Evolutionary conservation across 1,140 invertebrate species (phyloP).

Genomic region (Drosophila tristis): DNA sequence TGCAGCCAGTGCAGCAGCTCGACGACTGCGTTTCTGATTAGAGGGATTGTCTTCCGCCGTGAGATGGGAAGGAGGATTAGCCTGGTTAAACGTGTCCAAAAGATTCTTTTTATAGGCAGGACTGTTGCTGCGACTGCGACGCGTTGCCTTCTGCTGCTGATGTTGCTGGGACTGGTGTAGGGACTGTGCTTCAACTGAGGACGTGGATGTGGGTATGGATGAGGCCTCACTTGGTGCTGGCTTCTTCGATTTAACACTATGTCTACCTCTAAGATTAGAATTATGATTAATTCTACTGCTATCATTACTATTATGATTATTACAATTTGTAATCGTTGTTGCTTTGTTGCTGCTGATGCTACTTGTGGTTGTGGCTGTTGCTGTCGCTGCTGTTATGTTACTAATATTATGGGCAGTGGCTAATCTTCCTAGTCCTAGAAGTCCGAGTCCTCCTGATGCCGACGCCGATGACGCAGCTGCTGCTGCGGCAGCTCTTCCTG

Average conservation of each 20-base stretch:
- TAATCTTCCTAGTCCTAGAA: conserved; percentile 16
- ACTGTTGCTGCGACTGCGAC: conserved; percentile 57
- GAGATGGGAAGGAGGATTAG: background rate
- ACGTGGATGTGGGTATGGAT: conserved; percentile 37
- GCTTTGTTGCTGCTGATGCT: conserved; percentile 50
- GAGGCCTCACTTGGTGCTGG: conserved; percentile 54
- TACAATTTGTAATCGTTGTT: conserved; percentile 81
- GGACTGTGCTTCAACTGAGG: conserved; percentile 12
- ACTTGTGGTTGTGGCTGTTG: conserved; percentile 6
- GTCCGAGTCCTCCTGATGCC: conserved; percentile 6
- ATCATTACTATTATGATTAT: conserved; percentile 78
- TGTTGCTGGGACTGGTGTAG: conserved; percentile 37
- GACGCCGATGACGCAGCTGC: conserved; percentile 37
- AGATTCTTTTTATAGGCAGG: conserved; percentile 80
- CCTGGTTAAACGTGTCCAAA: conserved; percentile 68
- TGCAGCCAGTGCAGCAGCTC: conserved; percentile 60
- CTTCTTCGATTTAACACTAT: conserved; percentile 68
- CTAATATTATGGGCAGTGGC: conserved; percentile 64
- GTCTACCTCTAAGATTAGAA: conserved; percentile 73
- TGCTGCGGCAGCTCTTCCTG: conserved; percentile 51
- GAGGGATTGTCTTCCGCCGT: too few species aligned
- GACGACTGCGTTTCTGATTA: conserved; percentile 66
- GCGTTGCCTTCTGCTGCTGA: conserved; percentile 52
- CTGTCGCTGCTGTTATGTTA: conserved; percentile 43
- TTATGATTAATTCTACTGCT: conserved; percentile 71